phyloP scores from a whole-genome alignment of 2,888 invertebrate genomes.

The Scaptomyza reducta region DNA sequence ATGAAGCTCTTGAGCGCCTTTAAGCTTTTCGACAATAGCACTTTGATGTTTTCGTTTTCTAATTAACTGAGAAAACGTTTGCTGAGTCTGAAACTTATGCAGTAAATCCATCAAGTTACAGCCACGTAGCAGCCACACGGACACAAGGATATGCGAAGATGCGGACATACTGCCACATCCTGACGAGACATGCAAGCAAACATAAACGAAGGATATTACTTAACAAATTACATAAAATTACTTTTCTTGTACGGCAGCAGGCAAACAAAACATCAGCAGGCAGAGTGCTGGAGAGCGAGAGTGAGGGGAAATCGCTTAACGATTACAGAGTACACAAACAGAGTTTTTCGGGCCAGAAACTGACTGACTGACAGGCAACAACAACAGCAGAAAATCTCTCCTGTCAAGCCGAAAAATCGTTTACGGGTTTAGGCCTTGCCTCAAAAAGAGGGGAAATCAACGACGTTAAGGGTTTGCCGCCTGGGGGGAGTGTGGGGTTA shows the following conservation, averaged over 20 bases:
- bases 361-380: conserved; percentile 23
- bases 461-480: conserved; percentile 11
- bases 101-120: conserved; percentile 54
- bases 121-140: conserved; percentile 15
- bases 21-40: conserved; percentile 43
- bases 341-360: conserved; percentile 15
- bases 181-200: conserved; percentile 67
- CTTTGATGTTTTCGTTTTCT: conserved; percentile 66
- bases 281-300: not conserved
- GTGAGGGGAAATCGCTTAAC: conserved; percentile 69
- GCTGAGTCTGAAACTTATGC: conserved; percentile 18
- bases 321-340: conserved; percentile 62
- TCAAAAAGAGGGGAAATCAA: conserved; percentile 6
- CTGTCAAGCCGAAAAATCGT: conserved; percentile 73
- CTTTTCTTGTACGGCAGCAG: conserved; percentile 61
- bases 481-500: not conserved
- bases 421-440: conserved; percentile 32
- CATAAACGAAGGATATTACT: conserved; percentile 66
- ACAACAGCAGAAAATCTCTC: conserved; percentile 18
- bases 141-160: not conserved
- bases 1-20: conserved; percentile 36
- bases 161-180: conserved; percentile 51
- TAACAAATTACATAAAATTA: conserved; percentile 80
- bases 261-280: conserved; percentile 50
- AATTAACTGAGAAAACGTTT: conserved; percentile 52